Evolutionary conservation across 2,797 vertebrate genomes (phyloP).

Genomic region (Poecile montanus): DNA sequence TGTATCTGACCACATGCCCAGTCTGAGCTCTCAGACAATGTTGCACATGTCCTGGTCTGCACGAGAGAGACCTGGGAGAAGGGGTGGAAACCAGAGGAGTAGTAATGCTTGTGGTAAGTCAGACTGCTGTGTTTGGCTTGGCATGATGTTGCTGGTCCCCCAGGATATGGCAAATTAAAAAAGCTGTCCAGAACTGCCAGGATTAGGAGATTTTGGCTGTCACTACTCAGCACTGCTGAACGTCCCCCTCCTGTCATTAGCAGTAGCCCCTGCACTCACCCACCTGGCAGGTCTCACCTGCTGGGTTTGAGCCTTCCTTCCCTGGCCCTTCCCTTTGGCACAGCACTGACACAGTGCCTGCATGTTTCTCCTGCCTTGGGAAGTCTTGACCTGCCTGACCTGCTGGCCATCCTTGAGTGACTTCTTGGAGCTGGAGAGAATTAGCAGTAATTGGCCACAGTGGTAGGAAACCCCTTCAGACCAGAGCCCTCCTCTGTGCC

Average conservation of each 20-base stretch:
- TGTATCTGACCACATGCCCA: neutral
- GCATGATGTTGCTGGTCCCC: neutral
- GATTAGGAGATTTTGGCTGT: neutral
- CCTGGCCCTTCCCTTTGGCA: neutral
- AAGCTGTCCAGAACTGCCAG: neutral
- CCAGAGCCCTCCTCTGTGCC: neutral
- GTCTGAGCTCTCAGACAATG: neutral
- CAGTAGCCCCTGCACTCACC: neutral
- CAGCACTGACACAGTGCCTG: fast-evolving
- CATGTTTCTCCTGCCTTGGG: fast-evolving
- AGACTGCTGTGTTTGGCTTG: neutral
- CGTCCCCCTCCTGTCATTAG: fast-evolving
- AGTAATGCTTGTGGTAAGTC: neutral
- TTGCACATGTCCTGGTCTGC: neutral
- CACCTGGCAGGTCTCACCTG: neutral
- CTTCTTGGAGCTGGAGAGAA: neutral
- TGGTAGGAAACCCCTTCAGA: neutral
- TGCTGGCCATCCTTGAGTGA: neutral
- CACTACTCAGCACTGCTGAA: neutral
- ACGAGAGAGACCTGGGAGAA: neutral
- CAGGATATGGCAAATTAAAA: neutral
- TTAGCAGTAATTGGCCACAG: neutral
- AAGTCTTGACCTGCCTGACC: neutral
- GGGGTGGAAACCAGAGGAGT: neutral
- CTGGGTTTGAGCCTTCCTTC: neutral